Evolutionary conservation across 2,113 vertebrate genomes (phyloP), one percentile per base, ranked within the genome.

Genomic region (Odocoileus hemionus): DNA sequence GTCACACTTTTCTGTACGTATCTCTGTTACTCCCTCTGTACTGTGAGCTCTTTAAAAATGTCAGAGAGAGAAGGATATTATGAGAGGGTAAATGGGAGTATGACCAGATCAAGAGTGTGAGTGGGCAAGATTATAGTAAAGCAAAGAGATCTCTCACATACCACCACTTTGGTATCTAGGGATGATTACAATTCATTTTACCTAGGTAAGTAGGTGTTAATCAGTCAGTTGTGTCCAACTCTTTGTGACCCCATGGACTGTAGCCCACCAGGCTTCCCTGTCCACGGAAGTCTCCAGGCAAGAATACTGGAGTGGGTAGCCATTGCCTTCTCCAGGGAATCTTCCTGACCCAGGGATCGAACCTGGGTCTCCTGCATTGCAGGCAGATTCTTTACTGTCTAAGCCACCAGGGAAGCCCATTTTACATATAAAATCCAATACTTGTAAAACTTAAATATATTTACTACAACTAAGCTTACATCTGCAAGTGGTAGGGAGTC

Each of bases 341-440:
- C n/a, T 70, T 39, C n/a, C 10, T 36, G n/a, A 70, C 67, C 67
- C n/a, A 70, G 10, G 10, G 67, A 39, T 70, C 0, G 1, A 70
- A 39, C 67, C 10, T 0, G 0, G n/a, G n/a, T 39, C 67, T 39
- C 2, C 1, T 70, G 19, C 67, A 39, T 70, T 39, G n/a, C 19
- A 12, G 67, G 67, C 19, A 39, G n/a, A 70, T 36, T 70, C 67
- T 70, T 70, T 39, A 70, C 10, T 39, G 19, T 39, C 19, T 70
- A 39, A 70, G 19, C 19, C n/a, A 70, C 67, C 67, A 70, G 67
- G n/a, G 67, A 70, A 70, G n/a, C n/a, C 67, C 67, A 70, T 23
- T 70, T 82, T 64, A 8, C 43, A 60, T 13, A 36, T 54, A 36
- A 70, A 88, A 74, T 54, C 43, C 17, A 52, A 2, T 89, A 43